A percentile compares a stretch with the other conserved stretches of the same genome.
Evolutionary conservation across 2,113 vertebrate species (phyloP).

Genomic region (Rhinolophus ferrumequinum): DNA sequence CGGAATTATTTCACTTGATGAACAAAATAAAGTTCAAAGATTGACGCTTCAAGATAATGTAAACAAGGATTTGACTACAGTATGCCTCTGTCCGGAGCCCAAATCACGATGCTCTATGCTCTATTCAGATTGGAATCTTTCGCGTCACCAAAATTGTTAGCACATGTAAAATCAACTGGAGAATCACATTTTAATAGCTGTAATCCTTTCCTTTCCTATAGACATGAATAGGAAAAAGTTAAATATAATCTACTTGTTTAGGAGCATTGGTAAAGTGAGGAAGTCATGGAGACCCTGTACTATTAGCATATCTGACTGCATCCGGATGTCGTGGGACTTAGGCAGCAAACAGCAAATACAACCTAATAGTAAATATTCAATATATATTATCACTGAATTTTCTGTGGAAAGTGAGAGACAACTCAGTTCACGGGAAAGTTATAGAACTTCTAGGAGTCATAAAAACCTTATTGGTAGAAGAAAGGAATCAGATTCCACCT

Average conservation of each 20-base stretch:
- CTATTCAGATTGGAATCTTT: neutral
- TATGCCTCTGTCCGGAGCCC: neutral
- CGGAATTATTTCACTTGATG: neutral
- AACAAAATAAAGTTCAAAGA: neutral
- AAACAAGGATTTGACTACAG: neutral
- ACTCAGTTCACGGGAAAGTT: neutral
- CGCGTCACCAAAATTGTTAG: neutral
- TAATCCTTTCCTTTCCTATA: neutral
- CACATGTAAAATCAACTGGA: neutral
- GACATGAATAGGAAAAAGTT: neutral
- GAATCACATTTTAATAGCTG: neutral
- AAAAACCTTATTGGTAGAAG: neutral
- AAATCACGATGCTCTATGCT: neutral
- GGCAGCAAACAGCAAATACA: neutral
- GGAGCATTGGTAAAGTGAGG: neutral
- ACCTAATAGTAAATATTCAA: neutral
- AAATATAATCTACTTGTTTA: neutral
- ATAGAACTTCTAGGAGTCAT: neutral
- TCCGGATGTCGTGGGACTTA: neutral
- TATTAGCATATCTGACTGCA: neutral
- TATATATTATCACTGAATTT: neutral
- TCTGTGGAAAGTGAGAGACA: neutral
- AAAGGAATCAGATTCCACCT: neutral
- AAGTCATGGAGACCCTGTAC: neutral
- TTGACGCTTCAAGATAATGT: neutral